These are phyloP conservation scores for Procambarus clarkii DNA, from an alignment of 1,140 invertebrate genomes.

Conservation along the genomic window DNA sequence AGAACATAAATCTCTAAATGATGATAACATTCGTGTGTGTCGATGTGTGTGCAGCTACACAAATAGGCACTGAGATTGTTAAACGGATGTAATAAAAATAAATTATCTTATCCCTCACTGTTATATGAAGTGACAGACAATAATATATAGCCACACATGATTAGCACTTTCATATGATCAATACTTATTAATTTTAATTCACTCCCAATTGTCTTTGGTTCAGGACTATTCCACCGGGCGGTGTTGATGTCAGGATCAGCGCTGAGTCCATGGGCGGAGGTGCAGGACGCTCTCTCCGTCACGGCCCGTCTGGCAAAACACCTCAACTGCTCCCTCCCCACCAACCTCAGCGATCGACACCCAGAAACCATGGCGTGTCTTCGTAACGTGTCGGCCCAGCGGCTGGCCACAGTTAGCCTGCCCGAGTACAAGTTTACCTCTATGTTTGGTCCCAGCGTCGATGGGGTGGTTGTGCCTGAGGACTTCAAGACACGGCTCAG, in stretches of 20 bases:
- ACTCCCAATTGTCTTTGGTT: constrained; percentile 57
- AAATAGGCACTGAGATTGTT: too few species aligned
- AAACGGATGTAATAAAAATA: too few species aligned
- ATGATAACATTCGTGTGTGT: too few species aligned
- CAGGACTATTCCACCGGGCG: constrained; percentile 81
- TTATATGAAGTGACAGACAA: too few species aligned
- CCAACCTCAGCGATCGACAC: constrained; percentile 66
- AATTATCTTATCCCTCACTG: too few species aligned
- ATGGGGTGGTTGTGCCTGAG: constrained; percentile 90
- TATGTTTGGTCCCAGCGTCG: constrained; percentile 89
- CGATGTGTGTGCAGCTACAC: too few species aligned
- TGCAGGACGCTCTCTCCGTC: constrained; percentile 70
- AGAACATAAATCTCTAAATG: too few species aligned
- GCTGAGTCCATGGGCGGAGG: constrained; percentile 81
- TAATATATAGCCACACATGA: too few species aligned
- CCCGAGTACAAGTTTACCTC: constrained; percentile 70
- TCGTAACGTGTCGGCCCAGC: constrained; percentile 61
- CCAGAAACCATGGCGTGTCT: constrained; percentile 71
- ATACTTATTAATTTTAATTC: too few species aligned
- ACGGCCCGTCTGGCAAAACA: constrained; percentile 69
- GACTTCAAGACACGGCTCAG: constrained; percentile 74
- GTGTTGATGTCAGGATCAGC: constrained; percentile 83
- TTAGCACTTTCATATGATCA: too few species aligned
- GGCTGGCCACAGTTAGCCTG: constrained; percentile 53
- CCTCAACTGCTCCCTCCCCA: constrained; percentile 71